Evolutionary conservation across 1,140 invertebrate species (phyloP), one percentile per base, ranked within the genome.

Genomic region (Neodiprion virginianus): DNA sequence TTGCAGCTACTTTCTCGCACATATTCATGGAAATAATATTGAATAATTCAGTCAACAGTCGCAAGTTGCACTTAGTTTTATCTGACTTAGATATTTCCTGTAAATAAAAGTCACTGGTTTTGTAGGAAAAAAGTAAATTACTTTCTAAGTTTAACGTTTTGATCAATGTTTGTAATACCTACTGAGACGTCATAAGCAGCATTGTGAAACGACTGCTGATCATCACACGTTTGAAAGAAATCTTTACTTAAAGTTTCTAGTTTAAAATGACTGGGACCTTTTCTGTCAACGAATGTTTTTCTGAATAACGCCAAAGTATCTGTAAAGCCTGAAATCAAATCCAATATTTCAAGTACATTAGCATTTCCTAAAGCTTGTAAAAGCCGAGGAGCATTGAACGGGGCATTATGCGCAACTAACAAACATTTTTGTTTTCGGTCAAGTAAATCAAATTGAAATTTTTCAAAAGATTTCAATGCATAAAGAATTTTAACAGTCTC

Each of bases 211-310:
- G 72, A 67, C 61, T 73, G 65, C 72, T 73, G 72, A 68, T 73
- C 67, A 68, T 73, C 49, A 68, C 61, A 49, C 66, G 40, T 14
- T 14, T 73, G 65, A 47, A 73, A 73, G 47, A 73, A 73, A 73
- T 73, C 23, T 67, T 67, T 73, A 68, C 66, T 73, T 7, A 73
- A 48, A 73, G 17, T 73, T 49, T 69, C 72, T 68, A 73, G 67
- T 49, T 73, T 73, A 49, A 73, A 73, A n/a, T 73, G 65, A 73
- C 72, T 66, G 48, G 72, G 72, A 48, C 66, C 72, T 73, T 73
- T 73, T 48, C 72, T 67, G 67, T 73, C 72, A 68, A 48, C 49
- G 40, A 73, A 73, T 12, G 53, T 21, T 48, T 8, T 67, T 73
- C 72, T 23, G 49, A 67, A 73, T 73, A 73, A 73, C 23, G 72